These are phyloP conservation scores for Dryobates pubescens DNA, from an alignment of 2,797 vertebrate genomes.

Conservation along the genomic window DNA sequence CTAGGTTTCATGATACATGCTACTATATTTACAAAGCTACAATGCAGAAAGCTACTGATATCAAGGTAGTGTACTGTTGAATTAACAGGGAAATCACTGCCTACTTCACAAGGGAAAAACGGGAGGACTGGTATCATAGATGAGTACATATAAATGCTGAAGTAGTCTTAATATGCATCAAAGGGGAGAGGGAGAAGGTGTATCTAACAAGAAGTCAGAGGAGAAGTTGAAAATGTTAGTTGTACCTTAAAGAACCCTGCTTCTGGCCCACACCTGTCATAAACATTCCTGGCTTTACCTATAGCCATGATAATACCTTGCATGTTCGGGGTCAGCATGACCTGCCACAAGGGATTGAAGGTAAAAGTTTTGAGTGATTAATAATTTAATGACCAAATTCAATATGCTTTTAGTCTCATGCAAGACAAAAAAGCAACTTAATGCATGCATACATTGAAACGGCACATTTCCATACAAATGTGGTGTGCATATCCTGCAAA, in stretches of 20 bases:
- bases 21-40: neutral
- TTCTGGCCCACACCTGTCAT: slow-evolving; percentile 98
- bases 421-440: slow-evolving; percentile 60
- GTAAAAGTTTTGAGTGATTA: slow-evolving; percentile 76
- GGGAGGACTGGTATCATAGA: neutral
- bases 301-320: slow-evolving; percentile 99
- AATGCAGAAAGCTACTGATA: neutral
- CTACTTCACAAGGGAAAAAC: neutral
- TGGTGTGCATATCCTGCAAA: slow-evolving; percentile 22
- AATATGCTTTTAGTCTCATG: slow-evolving; percentile 70
- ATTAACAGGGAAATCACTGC: neutral
- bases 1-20: neutral
- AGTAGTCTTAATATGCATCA: slow-evolving; percentile 20
- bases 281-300: slow-evolving; percentile 96
- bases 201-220: slow-evolving; percentile 35
- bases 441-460: slow-evolving; percentile 62
- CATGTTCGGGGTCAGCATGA: slow-evolving; percentile 99
- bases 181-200: neutral
- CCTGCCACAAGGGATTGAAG: slow-evolving; percentile 88
- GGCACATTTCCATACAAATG: slow-evolving; percentile 32
- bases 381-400: slow-evolving; percentile 59
- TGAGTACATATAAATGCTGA: neutral
- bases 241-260: slow-evolving; percentile 99
- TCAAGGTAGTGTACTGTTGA: neutral
- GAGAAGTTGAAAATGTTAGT: slow-evolving; percentile 68